Evolutionary conservation across 2,888 invertebrate genomes (phyloP), one percentile per base, ranked within the genome.

Genomic region (Amphimallon solstitiale): DNA sequence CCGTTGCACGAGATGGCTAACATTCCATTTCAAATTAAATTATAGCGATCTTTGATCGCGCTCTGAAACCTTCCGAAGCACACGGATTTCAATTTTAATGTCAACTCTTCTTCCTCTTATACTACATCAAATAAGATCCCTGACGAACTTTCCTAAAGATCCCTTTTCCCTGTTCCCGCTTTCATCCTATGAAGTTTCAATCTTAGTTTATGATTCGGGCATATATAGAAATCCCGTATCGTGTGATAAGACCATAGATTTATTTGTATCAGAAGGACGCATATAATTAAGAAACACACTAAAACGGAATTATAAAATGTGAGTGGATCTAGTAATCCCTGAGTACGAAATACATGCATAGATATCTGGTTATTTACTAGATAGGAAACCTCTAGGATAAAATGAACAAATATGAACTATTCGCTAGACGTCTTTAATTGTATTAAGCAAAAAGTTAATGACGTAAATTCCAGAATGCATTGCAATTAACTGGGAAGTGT

Each of bases 41-140:
- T 78, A 79, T 78, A 79, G 77, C 78, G 78, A 80, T 80, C 80
- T 81, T 81, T 81, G 81, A 81, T 81, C 80, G 80, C 76, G 78
- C 78, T n/a, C n/a, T 79, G 79, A 79, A 79, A 78, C 79, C 78
- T 80, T 79, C 78, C 76, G 64, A 40, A 49, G 61, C 65, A 54
- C 56, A 45, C 60, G 78, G 81, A 81, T 82, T 82, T 81, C 81
- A 81, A 82, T 81, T 82, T 82, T 80, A 81, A 81, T 81, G 81
- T 81, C 81, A 81, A 81, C 81, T 81, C 81, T 80, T 82, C 81
- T 80, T 29, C 9, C 9, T n/a, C n/a, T n/a, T n/a, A n/a, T n/a
- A n/a, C n/a, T 79, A 80, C 79, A 80, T 82, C 81, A 81, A 82
- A 82, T 80, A 80, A 29, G 29, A 29, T 29, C 29, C 29, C 9